phyloP scores from a whole-genome alignment of 1,140 invertebrate genomes.

The Drosophila pandora region DNA sequence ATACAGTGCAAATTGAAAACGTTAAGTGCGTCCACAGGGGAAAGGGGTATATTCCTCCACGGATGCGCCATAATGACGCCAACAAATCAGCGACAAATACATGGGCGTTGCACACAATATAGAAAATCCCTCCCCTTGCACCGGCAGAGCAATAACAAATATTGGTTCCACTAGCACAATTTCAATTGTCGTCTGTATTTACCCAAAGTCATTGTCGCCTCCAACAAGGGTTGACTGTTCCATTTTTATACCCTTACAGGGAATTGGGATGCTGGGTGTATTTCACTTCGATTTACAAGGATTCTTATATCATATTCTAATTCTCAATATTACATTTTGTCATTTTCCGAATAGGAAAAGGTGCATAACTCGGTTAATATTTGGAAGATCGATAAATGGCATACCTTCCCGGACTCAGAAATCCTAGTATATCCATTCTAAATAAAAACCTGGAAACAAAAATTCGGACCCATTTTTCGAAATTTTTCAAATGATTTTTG shows the following conservation, averaged over 20 bases:
- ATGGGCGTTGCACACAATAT: constrained; percentile 7
- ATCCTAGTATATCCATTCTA: too few relatives aligned
- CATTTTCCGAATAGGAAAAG: too few relatives aligned
- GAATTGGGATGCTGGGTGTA: too few relatives aligned
- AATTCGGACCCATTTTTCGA: too few relatives aligned
- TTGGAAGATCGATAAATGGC: too few relatives aligned
- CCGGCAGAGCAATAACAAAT: constrained; percentile 64
- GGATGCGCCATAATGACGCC: constrained; percentile 71
- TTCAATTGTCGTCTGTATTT: constrained; percentile 66
- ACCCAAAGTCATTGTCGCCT: constrained; percentile 57
- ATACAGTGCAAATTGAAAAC: constrained; percentile 63
- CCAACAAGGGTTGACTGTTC: constrained; percentile 28
- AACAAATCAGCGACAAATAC: constrained; percentile 74
- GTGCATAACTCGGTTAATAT: too few relatives aligned
- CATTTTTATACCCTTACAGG: background rate
- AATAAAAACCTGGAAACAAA: too few relatives aligned
- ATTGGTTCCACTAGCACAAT: constrained; percentile 62
- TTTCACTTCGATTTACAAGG: too few relatives aligned
- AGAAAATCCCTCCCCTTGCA: background rate
- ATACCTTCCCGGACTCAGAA: too few relatives aligned
- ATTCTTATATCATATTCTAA: too few relatives aligned
- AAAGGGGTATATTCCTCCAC: constrained; percentile 9
- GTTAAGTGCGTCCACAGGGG: constrained; percentile 58
- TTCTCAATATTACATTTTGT: too few relatives aligned
- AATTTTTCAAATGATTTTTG: too few relatives aligned